These are phyloP conservation scores for Neopelma chrysocephalum DNA, from an alignment of 2,797 vertebrate species.

Conservation along the genomic window DNA sequence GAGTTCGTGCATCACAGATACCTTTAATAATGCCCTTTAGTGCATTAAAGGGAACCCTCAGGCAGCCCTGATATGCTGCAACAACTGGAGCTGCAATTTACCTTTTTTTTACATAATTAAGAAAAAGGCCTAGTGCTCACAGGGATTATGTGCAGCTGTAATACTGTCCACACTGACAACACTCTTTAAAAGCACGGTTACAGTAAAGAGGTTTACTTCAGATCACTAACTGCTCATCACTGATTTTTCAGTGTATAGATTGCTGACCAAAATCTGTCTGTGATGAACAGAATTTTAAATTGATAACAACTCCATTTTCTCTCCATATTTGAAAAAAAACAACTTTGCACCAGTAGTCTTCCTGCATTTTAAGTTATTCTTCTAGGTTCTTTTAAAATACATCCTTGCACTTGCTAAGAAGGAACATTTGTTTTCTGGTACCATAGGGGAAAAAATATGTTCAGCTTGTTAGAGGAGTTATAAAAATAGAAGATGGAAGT, in stretches of 20 bases:
- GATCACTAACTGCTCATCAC: not conserved
- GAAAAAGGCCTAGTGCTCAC: not conserved
- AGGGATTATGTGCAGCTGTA: not conserved
- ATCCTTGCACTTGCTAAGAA: not conserved
- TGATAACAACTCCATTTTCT: not conserved
- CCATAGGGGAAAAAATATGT: not conserved
- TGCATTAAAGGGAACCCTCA: not conserved
- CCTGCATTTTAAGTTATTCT: not conserved
- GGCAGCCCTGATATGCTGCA: not conserved
- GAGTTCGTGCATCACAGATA: not conserved
- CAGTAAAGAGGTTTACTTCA: not conserved
- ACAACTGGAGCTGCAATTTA: not conserved
- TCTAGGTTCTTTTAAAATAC: not conserved
- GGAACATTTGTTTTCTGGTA: not conserved
- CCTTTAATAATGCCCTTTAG: not conserved
- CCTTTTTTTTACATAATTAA: not conserved
- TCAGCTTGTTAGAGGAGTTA: not conserved
- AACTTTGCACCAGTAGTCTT: not conserved
- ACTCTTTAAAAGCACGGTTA: not conserved
- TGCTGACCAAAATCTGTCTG: not conserved
- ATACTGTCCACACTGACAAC: not conserved
- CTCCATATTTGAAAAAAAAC: not conserved
- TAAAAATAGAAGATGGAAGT: not conserved
- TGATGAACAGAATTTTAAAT: not conserved
- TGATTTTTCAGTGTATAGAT: not conserved